phyloP scores from a whole-genome alignment of 35 echinoderm and acorn worm species.

The Heliocidaris tuberculata region DNA sequence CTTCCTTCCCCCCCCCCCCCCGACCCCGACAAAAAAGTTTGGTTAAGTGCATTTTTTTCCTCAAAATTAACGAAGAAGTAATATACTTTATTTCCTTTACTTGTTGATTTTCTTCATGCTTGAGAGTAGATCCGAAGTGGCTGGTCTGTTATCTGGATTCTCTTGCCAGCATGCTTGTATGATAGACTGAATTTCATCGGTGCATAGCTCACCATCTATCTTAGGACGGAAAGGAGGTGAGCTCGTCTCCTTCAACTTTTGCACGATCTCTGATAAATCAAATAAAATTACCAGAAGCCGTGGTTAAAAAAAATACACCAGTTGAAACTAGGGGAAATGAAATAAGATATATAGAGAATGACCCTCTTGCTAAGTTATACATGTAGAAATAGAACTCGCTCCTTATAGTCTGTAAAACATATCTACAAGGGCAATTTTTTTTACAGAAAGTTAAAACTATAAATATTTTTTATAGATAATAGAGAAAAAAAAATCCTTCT shows the following conservation, averaged over 20 bases:
- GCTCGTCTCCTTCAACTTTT: conserved; percentile 7
- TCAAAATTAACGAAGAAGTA: background rate
- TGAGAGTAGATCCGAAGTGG: conserved; percentile 23
- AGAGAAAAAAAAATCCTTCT: no score
- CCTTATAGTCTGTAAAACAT: no score
- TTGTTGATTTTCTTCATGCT: conserved; percentile 61
- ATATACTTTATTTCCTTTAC: background rate
- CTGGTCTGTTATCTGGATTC: conserved; percentile 44
- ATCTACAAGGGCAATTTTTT: background rate
- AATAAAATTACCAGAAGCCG: background rate
- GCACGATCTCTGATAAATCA: conserved; percentile 42
- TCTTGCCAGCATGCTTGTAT: conserved; percentile 55
- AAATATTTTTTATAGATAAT: background rate
- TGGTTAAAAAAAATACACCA: background rate
- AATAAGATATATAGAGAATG: background rate
- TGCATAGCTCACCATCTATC: conserved; percentile 24
- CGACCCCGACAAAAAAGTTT: background rate
- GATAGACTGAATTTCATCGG: conserved; percentile 25
- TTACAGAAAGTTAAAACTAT: background rate
- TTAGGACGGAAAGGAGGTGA: conserved; percentile 50
- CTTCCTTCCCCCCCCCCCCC: no score
- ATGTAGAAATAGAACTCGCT: background rate
- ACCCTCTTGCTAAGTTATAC: background rate
- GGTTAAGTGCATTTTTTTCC: no score
- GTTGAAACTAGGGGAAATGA: background rate